phyloP scores from a whole-genome alignment of 2,113 vertebrate species.

The Cisticola juncidis region DNA sequence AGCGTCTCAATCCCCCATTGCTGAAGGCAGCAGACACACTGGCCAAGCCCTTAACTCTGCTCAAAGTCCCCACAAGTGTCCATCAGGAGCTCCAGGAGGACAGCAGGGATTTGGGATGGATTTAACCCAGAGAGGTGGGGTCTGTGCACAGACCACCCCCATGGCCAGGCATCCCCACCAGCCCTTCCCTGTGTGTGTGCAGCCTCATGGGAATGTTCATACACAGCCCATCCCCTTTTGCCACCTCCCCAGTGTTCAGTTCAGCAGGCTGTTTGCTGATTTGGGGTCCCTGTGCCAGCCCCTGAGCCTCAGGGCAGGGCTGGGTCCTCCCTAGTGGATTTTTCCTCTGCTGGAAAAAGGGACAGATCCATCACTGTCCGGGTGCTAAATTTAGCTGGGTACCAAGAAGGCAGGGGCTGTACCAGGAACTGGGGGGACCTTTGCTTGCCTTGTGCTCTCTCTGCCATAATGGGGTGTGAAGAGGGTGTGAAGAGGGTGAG shows the following conservation, averaged over 20 bases:
- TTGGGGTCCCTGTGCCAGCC: neutral
- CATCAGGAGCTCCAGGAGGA: fast-evolving
- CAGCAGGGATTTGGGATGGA: neutral
- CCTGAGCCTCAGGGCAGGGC: fast-evolving
- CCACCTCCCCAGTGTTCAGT: no score
- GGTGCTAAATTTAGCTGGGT: constrained; percentile 14
- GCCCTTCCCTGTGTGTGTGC: neutral
- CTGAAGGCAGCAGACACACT: neutral
- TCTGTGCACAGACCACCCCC: fast-evolving
- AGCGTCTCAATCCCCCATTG: fast-evolving
- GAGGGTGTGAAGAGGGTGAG: neutral
- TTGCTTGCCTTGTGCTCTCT: neutral
- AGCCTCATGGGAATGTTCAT: neutral
- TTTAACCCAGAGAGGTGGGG: neutral
- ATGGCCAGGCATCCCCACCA: neutral
- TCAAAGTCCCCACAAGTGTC: fast-evolving
- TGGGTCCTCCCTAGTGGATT: neutral
- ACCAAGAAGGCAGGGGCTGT: neutral
- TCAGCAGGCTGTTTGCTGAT: neutral
- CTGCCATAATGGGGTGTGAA: neutral
- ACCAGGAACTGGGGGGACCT: neutral
- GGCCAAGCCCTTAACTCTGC: neutral
- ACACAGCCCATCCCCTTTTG: neutral
- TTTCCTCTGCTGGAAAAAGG: neutral
- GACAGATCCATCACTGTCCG: neutral